Evolutionary conservation across 1,140 invertebrate species (phyloP).

Genomic region (Latrodectus geometricus): DNA sequence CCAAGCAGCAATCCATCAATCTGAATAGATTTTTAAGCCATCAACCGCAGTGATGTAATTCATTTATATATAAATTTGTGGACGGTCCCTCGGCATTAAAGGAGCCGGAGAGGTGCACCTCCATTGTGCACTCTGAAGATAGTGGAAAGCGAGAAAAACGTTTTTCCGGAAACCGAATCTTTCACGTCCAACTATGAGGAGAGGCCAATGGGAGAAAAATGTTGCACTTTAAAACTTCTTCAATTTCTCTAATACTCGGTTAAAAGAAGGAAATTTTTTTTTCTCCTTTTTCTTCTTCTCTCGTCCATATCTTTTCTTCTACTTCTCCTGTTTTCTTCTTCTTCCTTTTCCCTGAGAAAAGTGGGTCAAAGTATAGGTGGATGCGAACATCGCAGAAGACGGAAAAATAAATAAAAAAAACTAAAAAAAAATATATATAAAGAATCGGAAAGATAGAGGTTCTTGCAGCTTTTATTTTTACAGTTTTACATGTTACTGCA

Average conservation of each 20-base stretch:
- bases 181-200: slow-evolving; percentile 22
- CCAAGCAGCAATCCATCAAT: too few relatives aligned
- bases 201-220: slow-evolving; percentile 49
- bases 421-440: too few relatives aligned
- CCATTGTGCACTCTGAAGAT: slow-evolving; percentile 10
- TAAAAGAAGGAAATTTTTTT: slow-evolving; percentile 1
- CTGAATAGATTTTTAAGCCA: too few relatives aligned
- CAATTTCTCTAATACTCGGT: slow-evolving; percentile 54
- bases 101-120: background rate
- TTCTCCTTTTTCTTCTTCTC: background rate
- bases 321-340: background rate
- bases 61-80: background rate
- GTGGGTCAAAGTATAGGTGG: slow-evolving; percentile 23
- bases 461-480: background rate
- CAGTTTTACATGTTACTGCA: background rate
- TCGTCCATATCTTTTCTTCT: slow-evolving; percentile 1
- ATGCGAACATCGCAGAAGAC: background rate
- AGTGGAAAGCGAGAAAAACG: slow-evolving; percentile 27
- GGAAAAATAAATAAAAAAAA: background rate
- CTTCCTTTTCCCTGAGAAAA: background rate
- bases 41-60: too few relatives aligned
- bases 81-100: background rate
- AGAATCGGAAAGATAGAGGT: background rate
- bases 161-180: slow-evolving; percentile 43
- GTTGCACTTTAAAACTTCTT: slow-evolving; percentile 58